Percentiles rank a stretch among this genome's conserved stretches.
Evolutionary conservation across 2,888 invertebrate genomes (phyloP).

Genomic region (Podotricha telesiphe): DNA sequence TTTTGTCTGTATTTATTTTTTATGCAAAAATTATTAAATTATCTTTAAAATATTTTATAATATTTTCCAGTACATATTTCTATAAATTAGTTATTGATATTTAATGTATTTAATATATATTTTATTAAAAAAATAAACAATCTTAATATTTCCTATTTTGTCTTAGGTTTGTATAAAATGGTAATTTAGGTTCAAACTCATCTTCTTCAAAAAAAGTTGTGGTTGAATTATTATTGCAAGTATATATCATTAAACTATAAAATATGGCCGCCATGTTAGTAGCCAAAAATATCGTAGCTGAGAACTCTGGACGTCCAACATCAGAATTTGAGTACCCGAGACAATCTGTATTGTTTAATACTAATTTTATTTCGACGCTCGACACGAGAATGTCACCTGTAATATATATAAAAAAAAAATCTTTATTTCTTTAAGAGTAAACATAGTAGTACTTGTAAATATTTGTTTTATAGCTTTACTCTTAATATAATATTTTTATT

Average conservation of each 20-base stretch:
- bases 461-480: too few relatives aligned
- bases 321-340: constrained; percentile 59
- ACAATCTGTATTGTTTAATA: constrained; percentile 67
- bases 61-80: too few relatives aligned
- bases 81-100: not conserved
- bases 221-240: constrained; percentile 50
- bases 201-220: constrained; percentile 1
- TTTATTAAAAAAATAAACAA: not conserved
- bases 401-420: not conserved
- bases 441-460: too few relatives aligned
- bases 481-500: too few relatives aligned
- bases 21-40: not conserved
- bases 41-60: not conserved
- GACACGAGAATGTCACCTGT: constrained; percentile 50
- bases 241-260: constrained; percentile 60
- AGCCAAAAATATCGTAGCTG: constrained; percentile 61
- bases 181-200: constrained; percentile 19
- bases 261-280: constrained; percentile 56
- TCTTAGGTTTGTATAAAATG: constrained; percentile 19
- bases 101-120: not conserved
- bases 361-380: constrained; percentile 63
- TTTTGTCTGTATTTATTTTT: constrained; percentile 1
- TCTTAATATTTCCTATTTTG: not conserved
- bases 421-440: too few relatives aligned
- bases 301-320: constrained; percentile 59